Evolutionary conservation across 2,888 invertebrate genomes (phyloP).

Genomic region (Drosophila formosana): DNA sequence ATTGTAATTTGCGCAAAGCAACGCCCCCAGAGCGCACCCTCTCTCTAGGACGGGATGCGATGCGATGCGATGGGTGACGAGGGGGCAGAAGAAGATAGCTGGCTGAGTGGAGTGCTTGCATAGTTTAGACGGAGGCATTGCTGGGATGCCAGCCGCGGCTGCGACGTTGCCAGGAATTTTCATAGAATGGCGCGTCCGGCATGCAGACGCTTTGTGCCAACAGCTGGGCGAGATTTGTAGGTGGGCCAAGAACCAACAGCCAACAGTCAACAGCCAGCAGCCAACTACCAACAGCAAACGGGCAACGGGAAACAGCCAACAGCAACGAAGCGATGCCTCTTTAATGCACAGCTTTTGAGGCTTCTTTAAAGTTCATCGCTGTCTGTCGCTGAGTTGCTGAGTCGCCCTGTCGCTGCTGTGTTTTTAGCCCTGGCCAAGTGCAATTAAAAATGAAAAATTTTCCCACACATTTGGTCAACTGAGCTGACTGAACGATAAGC

Average conservation of each 20-base stretch:
- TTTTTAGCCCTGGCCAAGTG: conserved; percentile 44
- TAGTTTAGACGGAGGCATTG: conserved; percentile 75
- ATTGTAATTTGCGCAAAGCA: conserved; percentile 81
- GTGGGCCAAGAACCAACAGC: conserved; percentile 55
- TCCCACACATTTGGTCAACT: conserved; percentile 78
- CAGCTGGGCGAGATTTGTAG: conserved; percentile 67
- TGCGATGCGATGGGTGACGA: conserved; percentile 2
- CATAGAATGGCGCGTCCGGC: conserved; percentile 77
- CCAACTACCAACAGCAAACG: conserved; percentile 36
- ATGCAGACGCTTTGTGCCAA: conserved; percentile 73
- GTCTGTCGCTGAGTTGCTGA: conserved; percentile 6
- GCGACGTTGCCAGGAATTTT: conserved; percentile 74
- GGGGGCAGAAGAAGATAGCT: conserved; percentile 16
- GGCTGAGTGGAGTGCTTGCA: conserved; percentile 54
- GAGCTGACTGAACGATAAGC: conserved; percentile 62
- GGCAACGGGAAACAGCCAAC: conserved; percentile 5
- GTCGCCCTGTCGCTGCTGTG: conserved; percentile 1
- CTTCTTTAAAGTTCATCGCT: conserved; percentile 63
- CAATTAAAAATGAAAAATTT: conserved; percentile 84
- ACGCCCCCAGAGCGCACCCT: conserved; percentile 53
- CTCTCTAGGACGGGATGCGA: not conserved
- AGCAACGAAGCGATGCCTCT: conserved; percentile 24
- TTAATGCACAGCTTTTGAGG: conserved; percentile 46
- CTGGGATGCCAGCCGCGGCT: conserved; percentile 73
- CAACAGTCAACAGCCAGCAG: not conserved